Evolutionary conservation across 2,888 invertebrate species (phyloP).

Genomic region (Bruchidius siliquastri): DNA sequence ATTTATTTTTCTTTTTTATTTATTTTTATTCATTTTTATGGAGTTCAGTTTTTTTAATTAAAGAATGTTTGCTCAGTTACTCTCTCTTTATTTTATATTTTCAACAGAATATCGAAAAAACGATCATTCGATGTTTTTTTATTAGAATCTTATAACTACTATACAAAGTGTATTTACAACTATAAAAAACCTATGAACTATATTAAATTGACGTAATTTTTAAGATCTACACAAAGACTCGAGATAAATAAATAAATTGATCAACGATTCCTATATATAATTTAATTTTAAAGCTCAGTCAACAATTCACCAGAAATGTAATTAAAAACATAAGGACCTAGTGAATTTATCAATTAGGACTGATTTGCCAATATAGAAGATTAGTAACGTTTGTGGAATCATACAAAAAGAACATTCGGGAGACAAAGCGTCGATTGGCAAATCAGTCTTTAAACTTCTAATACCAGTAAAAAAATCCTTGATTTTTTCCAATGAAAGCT

Average conservation of each 20-base stretch:
- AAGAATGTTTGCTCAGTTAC: background rate
- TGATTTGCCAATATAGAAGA: too few species aligned
- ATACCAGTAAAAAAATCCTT: too few species aligned
- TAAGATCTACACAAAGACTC: background rate
- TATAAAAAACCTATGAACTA: background rate
- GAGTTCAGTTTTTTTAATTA: background rate
- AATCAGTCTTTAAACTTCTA: too few species aligned
- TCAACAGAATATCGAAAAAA: background rate
- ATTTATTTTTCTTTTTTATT: background rate
- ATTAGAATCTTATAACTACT: background rate
- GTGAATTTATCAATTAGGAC: too few species aligned
- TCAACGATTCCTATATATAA: background rate
- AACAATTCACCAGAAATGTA: background rate
- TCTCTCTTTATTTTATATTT: background rate
- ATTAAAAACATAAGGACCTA: too few species aligned
- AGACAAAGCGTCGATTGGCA: too few species aligned
- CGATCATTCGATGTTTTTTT: background rate
- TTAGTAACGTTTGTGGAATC: too few species aligned
- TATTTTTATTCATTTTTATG: background rate
- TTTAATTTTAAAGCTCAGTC: background rate
- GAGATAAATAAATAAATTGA: background rate
- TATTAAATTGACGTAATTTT: background rate
- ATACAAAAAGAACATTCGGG: too few species aligned
- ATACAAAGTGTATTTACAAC: background rate
- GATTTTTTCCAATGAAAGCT: too few species aligned